Evolutionary conservation across 2,797 vertebrate genomes (phyloP), one percentile per base, ranked within the genome.

Genomic region (Chiroxiphia lanceolata): DNA sequence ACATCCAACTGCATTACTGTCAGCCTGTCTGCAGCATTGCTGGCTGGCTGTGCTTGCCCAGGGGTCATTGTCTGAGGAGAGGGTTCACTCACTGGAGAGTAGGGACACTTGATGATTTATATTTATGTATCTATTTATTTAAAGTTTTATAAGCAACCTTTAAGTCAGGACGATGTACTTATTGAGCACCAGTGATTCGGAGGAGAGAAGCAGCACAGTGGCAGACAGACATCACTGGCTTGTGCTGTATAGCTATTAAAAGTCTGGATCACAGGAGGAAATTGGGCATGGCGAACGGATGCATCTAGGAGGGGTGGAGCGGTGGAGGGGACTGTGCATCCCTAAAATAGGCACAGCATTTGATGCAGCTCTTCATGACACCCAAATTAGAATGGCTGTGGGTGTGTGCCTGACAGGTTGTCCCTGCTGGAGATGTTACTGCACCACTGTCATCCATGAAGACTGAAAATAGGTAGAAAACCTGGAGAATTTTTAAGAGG

Each of bases 391-490:
- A 95, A 96, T 14, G 34, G 70, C 47, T 87, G 95, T 97, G 94
- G 94, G 94, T 86, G 93, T 95, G 56, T 87, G 85, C 89, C 91
- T 96, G 96, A 84, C 95, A 93, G 95, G 94, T 95, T 96, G 93
- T 96, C 93, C 95, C 90, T 76, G 59, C 70, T 84, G 80, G 84
- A 83, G 95, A 91, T 93, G 96, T 94, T 95, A 69, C 87, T 87
- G 85, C 87, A 94, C 91, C 83, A 75, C 83, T 93, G 95, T 67
- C 83, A 95, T 86, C 91, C 51, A 64, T 22, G 34, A 80, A 87
- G 68, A 53, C 40, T 68, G 89, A 93, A 94, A 94, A 91, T 81
- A 83, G 89, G 85, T 93, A 91, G 77, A 76, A 94, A 96, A 94
- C 57, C 85, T 88, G 65, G 29, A 65, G 12, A 60, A 84, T 74